Evolutionary conservation across 2,797 vertebrate genomes (phyloP).

Genomic region (Buceros bicornis): DNA sequence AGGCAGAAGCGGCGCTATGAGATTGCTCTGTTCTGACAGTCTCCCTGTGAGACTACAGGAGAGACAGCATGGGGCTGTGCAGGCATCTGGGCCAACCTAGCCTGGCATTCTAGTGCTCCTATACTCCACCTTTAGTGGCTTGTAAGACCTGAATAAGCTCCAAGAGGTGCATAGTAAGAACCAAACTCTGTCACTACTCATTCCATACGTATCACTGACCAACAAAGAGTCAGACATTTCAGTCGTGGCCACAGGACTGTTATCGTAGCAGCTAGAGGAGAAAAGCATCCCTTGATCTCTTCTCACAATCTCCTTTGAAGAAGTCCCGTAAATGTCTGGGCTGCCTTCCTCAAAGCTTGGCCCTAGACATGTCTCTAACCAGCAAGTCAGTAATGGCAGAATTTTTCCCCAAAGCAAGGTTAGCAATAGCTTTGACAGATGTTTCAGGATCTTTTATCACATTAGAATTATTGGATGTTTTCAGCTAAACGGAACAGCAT

Average conservation of each 20-base stretch:
- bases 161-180: background rate
- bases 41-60: no score
- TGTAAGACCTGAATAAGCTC: background rate
- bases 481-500: slow-evolving; percentile 22
- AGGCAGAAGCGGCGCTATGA: background rate
- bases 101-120: background rate
- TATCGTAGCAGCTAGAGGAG: background rate
- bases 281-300: background rate
- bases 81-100: background rate
- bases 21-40: background rate
- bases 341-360: background rate
- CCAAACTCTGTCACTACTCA: background rate
- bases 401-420: background rate
- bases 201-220: background rate
- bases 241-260: background rate
- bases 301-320: background rate
- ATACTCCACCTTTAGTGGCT: background rate
- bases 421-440: slow-evolving; percentile 27
- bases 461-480: slow-evolving; percentile 55
- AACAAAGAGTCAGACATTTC: background rate
- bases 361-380: background rate
- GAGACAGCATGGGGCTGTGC: background rate
- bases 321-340: background rate
- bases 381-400: background rate
- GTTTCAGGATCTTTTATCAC: slow-evolving; percentile 39